Evolutionary conservation across 2,888 invertebrate species (phyloP), one percentile per base, ranked within the genome.

Genomic region (Drosophila barbarae): DNA sequence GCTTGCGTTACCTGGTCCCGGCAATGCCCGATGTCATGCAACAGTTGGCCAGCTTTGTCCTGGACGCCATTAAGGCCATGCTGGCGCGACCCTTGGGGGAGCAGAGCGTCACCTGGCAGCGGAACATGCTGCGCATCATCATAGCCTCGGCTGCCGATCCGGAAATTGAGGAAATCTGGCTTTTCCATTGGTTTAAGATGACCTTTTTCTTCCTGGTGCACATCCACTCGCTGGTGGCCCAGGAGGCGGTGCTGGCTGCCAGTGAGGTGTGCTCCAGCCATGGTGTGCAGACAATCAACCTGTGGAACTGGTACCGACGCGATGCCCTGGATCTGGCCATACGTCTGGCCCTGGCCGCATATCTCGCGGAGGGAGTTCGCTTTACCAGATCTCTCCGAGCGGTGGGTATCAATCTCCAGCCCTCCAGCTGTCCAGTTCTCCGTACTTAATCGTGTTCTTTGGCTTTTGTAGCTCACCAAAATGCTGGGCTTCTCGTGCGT

Each of bases 401-500:
- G 30, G 64, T 72, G 13, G 28, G 55, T 44, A 28, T 52, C 21
- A 39, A 0, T 6, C 0, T 13, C 10, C 6, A 1, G 28, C 28
- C 7, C 28, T 28, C 2, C 13, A 8, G 2, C 3, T 39, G 10
- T 13, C 5, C 0, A 2, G 6, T 21, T 21, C 1, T 18, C 2
- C 1, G 2, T 39, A 21, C 3, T 21, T 6, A 0, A 9, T 10
- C 6, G 5, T 0, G 3, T 3, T 21, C 5, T 10, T 5, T 34
- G 38, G 0, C 3, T 36, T 1, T 73, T 76, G 1, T 36, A 90
- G 90, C 88, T 93, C 1, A 92, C 93, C 0, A 91, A 92, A 73
- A 92, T 94, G 65, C 91, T 95, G 55, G 94, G 94, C 0, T 94
- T 93, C 77, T 91, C 91, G 23, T 93, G 93, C 36, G 92, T 93